Conservation (phyloP, 2,113 vertebrate genomes). For the Gambusia affinis region DNA sequence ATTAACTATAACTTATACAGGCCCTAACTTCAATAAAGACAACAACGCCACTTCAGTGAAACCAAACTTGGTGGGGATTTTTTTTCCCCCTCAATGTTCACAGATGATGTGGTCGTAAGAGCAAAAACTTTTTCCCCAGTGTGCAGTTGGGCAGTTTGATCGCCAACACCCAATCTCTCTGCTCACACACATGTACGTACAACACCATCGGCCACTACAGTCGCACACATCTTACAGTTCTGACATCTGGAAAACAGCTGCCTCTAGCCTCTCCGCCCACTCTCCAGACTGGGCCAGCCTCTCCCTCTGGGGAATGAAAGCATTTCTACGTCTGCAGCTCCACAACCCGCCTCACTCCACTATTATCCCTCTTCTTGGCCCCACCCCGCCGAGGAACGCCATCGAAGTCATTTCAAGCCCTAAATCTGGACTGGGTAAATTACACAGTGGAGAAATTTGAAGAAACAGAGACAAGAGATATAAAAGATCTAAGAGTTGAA, state of each 20-base stretch:
- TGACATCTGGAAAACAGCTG: constrained; percentile 76
- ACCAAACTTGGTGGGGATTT: constrained; percentile 4
- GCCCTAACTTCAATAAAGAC: constrained; percentile 25
- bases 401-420: constrained; percentile 59
- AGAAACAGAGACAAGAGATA: constrained; percentile 43
- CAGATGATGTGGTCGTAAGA: constrained; percentile 16
- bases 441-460: constrained; percentile 66
- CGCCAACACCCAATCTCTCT: not conserved
- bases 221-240: constrained; percentile 36
- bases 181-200: constrained; percentile 4
- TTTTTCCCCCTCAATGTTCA: not conserved
- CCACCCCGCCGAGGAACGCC: constrained; percentile 67
- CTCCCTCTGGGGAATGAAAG: constrained; percentile 62
- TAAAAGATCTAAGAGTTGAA: constrained; percentile 29
- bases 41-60: constrained; percentile 7
- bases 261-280: constrained; percentile 48
- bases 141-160: not conserved
- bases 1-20: constrained; percentile 30
- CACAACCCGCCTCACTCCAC: constrained; percentile 55
- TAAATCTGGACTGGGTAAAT: constrained; percentile 72
- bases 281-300: constrained; percentile 44
- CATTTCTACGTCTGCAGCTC: constrained; percentile 60
- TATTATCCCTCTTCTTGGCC: constrained; percentile 58
- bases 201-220: constrained; percentile 13
- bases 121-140: constrained; percentile 10